Evolutionary conservation across 2,797 vertebrate genomes (phyloP).

Genomic region (Gorsachius magnificus): DNA sequence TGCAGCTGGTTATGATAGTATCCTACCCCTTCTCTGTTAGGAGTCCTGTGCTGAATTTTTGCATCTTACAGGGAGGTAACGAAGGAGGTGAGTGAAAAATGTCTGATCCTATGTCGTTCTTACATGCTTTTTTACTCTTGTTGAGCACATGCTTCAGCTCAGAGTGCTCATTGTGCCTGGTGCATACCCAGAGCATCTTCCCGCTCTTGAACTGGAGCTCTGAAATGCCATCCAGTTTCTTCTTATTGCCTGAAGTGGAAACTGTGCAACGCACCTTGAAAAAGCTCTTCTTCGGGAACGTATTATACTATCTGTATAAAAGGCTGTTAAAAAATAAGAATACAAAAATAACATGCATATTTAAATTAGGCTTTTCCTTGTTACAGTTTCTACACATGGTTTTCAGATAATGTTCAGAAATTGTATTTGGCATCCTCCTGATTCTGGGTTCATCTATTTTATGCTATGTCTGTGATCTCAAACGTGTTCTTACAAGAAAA

Average conservation of each 20-base stretch:
- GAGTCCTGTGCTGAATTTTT: neutral
- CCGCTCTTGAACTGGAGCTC: neutral
- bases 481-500: neutral
- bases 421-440: neutral
- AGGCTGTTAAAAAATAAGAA: neutral
- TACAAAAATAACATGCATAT: neutral
- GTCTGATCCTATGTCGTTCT: neutral
- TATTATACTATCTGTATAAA: neutral
- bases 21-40: neutral
- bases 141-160: neutral
- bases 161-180: neutral
- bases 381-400: neutral
- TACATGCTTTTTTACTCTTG: neutral
- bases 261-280: neutral
- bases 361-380: neutral
- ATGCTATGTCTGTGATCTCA: neutral
- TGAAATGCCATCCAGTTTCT: neutral
- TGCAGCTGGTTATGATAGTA: neutral
- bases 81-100: neutral
- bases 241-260: neutral
- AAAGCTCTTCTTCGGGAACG: neutral
- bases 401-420: neutral
- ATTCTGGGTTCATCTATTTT: neutral
- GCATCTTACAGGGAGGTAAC: neutral
- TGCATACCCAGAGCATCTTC: neutral